Percentiles rank a stretch among this genome's conserved stretches.
Evolutionary conservation across 2,797 vertebrate species (phyloP).

Genomic region (Pogoniulus pusillus): DNA sequence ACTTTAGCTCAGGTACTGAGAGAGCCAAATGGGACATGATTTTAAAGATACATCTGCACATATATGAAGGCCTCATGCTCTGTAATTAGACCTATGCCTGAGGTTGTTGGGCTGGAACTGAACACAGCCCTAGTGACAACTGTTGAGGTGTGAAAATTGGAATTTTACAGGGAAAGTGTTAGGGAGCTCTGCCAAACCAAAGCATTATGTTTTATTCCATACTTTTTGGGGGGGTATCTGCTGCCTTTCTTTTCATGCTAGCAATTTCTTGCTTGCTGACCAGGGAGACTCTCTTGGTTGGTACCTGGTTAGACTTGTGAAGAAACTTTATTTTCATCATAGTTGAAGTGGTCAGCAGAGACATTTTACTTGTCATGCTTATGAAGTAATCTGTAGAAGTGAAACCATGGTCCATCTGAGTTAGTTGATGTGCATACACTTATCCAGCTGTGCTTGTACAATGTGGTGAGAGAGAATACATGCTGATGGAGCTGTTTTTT

Average conservation of each 20-base stretch:
- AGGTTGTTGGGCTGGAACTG: not conserved
- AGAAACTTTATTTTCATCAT: not conserved
- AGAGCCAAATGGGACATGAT: not conserved
- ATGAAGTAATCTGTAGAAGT: not conserved
- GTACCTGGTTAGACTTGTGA: not conserved
- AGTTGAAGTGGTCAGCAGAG: not conserved
- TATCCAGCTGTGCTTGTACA: not conserved
- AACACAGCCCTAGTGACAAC: not conserved
- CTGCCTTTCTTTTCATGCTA: not conserved
- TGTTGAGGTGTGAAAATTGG: constrained; percentile 3
- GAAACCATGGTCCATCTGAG: not conserved
- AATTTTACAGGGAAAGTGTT: not conserved
- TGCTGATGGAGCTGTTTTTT: not conserved
- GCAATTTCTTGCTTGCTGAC: not conserved
- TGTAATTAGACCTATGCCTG: not conserved
- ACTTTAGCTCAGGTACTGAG: not conserved
- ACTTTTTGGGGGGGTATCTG: not conserved
- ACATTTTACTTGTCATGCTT: not conserved
- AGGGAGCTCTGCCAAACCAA: not conserved
- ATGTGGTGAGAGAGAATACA: not conserved
- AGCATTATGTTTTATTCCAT: not conserved
- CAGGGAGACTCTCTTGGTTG: too few relatives aligned
- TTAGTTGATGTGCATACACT: not conserved
- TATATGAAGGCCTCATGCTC: not conserved
- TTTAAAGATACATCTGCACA: not conserved